Evolutionary conservation across 1,140 invertebrate species (phyloP).

Genomic region (Charaxes varanes): DNA sequence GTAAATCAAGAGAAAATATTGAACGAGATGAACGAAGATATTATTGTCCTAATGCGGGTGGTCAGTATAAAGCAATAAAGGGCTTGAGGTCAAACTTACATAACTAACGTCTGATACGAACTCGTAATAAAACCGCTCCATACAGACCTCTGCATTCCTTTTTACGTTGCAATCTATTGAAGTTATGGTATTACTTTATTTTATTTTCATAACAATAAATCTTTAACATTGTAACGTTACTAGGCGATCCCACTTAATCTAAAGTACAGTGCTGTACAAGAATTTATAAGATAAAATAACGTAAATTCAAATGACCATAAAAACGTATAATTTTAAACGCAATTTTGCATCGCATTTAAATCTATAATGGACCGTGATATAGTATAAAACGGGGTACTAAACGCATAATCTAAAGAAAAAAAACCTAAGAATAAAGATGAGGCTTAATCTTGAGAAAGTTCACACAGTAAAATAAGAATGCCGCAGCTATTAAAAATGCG

Average conservation of each 20-base stretch:
- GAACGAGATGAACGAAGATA: constrained; percentile 53
- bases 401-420: constrained; percentile 10
- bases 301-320: background rate
- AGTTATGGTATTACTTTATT: constrained; percentile 12
- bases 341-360: constrained; percentile 1
- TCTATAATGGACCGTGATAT: background rate
- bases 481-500: constrained; percentile 38
- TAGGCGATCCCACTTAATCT: too few species aligned
- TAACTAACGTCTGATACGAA: constrained; percentile 25
- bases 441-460: constrained; percentile 55
- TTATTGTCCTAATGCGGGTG: constrained; percentile 36
- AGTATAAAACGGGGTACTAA: constrained; percentile 1
- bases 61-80: constrained; percentile 43
- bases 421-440: constrained; percentile 7
- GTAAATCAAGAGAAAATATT: constrained; percentile 60
- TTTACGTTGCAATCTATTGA: constrained; percentile 12
- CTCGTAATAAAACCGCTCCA: constrained; percentile 29
- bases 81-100: constrained; percentile 32
- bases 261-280: too few species aligned
- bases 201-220: constrained; percentile 6
- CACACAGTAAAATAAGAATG: constrained; percentile 46
- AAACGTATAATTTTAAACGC: background rate
- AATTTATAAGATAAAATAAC: background rate
- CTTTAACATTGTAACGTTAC: constrained; percentile 5
- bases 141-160: constrained; percentile 15